Evolutionary conservation across 2,113 vertebrate genomes (phyloP).

Genomic region (Barnardius zonarius): DNA sequence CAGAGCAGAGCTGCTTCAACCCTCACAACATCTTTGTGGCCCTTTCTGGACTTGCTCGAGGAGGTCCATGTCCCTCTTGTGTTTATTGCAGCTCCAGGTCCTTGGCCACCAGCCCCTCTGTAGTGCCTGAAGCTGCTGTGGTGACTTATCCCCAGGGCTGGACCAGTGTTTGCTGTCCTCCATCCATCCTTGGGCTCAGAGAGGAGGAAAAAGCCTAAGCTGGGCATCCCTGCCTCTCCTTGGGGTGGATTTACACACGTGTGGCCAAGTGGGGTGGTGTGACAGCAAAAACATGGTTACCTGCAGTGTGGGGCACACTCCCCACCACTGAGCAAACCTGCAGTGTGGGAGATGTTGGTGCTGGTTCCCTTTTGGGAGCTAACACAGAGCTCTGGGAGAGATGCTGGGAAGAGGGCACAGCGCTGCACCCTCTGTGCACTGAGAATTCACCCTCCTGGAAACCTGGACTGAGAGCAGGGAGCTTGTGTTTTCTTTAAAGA

Average conservation of each 20-base stretch:
- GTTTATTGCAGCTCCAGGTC: not conserved
- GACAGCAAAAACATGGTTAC: not conserved
- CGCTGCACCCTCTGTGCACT: fast-evolving
- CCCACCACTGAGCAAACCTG: fast-evolving
- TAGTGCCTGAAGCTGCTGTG: not conserved
- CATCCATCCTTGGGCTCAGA: not conserved
- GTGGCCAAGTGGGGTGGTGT: not conserved
- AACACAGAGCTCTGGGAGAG: not conserved
- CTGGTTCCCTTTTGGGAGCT: not conserved
- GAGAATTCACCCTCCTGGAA: not conserved
- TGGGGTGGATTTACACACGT: fast-evolving
- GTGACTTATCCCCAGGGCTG: not conserved
- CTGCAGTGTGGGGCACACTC: not conserved
- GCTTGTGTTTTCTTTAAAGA: not conserved
- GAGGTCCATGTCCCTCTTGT: not conserved
- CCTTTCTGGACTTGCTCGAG: not conserved
- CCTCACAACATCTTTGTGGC: not conserved
- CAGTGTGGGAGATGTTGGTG: not conserved
- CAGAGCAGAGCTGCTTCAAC: not conserved
- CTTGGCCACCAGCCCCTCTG: not conserved
- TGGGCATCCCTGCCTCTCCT: fast-evolving
- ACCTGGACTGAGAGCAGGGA: not conserved
- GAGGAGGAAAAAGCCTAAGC: not conserved
- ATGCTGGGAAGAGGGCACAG: fast-evolving
- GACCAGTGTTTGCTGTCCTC: not conserved